Evolutionary conservation across 2,113 vertebrate species (phyloP), one percentile per base, ranked within the genome.

Genomic region (Notothenia coriiceps): DNA sequence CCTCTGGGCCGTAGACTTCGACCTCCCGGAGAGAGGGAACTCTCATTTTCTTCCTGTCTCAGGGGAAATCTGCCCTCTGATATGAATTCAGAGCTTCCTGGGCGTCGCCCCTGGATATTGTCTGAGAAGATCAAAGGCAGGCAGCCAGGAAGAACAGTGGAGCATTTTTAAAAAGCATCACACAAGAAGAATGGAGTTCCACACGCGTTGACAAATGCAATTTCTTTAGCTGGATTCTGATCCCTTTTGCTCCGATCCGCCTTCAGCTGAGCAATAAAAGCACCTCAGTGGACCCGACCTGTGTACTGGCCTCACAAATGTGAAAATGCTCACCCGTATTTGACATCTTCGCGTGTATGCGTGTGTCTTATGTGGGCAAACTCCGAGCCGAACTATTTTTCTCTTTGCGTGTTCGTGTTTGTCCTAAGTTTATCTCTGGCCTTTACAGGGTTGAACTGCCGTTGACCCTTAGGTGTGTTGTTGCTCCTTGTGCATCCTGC

Each of bases 21-120:
- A 82, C 88, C 91, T 90, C 90, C 89, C 75, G 88, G 74, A 90
- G 90, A 94, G 90, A 62, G 68, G 88, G 86, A 89, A 88, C 92
- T 92, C 92, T 94, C 88, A 94, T 94, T 94, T 93, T 90, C 90
- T 89, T 86, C 76, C 69, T 56, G 59, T 92, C 94, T 92, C 92
- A 0, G 70, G 94, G 94, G 94, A 95, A 95, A 95, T 95, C 90
- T 94, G 89, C 86, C 89, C 86, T 92, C 85, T 84, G 87, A 91
- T 94, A 93, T 93, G 93, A 93, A 92, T 89, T 90, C 84, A 69
- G 83, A 90, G 90, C 87, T 88, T 93, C 85, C 86, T 90, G 89
- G 91, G 91, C 91, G 79, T 92, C 63, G 91, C 92, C 83, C 79
- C 83, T 89, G 88, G 93, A 93, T 94, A 91, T 93, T 92, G 88